Evolutionary conservation across 2,888 invertebrate genomes (phyloP).

Genomic region (Pterostichus madidus): DNA sequence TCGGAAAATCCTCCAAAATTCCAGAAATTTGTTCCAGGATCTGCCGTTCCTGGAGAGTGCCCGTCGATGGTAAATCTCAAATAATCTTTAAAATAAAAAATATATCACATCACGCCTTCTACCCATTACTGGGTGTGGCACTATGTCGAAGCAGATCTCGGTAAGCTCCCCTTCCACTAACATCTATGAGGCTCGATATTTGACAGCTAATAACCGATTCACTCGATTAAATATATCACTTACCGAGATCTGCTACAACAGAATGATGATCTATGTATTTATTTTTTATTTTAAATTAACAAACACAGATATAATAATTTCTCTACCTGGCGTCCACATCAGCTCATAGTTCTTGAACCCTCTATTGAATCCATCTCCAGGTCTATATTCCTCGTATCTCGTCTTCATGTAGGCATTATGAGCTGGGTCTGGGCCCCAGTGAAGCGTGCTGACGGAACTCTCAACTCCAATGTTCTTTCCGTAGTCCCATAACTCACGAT

Average conservation of each 20-base stretch:
- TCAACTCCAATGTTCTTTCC: slow-evolving; percentile 69
- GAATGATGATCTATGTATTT: too few relatives aligned
- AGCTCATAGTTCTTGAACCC: slow-evolving; percentile 71
- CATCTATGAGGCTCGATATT: too few relatives aligned
- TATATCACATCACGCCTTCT: too few relatives aligned
- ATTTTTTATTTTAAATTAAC: too few relatives aligned
- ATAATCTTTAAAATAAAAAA: slow-evolving; percentile 61
- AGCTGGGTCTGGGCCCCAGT: slow-evolving; percentile 73
- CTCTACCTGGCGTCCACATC: slow-evolving; percentile 70
- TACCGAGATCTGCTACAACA: too few relatives aligned
- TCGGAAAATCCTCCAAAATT: slow-evolving; percentile 75
- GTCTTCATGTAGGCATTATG: slow-evolving; percentile 71
- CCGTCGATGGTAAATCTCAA: slow-evolving; percentile 71
- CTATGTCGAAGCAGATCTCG: too few relatives aligned
- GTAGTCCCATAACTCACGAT: slow-evolving; percentile 68
- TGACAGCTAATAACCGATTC: too few relatives aligned
- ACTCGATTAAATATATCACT: too few relatives aligned
- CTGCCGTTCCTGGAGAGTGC: slow-evolving; percentile 69
- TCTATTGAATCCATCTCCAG: slow-evolving; percentile 68
- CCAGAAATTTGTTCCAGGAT: slow-evolving; percentile 74
- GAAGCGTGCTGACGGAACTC: slow-evolving; percentile 74
- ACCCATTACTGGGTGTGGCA: too few relatives aligned
- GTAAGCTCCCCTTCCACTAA: too few relatives aligned
- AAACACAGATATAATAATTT: too few relatives aligned
- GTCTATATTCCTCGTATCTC: slow-evolving; percentile 67